Conservation (phyloP, 2,888 invertebrate species). For the Andrena marginata region DNA sequence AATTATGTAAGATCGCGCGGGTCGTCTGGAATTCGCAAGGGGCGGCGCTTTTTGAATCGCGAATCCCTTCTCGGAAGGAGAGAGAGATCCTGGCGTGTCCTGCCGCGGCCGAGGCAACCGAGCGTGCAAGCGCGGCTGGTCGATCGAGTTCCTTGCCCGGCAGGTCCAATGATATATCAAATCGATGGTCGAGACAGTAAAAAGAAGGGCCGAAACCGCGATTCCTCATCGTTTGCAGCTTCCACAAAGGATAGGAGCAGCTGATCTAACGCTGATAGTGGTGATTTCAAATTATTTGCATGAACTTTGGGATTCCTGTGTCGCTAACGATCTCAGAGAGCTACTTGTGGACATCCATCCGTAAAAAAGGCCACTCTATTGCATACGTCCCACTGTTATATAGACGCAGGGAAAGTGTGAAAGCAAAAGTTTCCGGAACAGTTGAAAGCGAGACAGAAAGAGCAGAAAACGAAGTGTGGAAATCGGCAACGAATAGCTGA, state of each 20-base stretch:
- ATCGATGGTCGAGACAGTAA: slow-evolving; percentile 35
- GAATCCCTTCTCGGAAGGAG: slow-evolving; percentile 68
- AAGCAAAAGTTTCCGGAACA: background rate
- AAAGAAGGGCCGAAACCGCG: slow-evolving; percentile 12
- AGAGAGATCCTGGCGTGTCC: slow-evolving; percentile 46
- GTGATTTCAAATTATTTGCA: background rate
- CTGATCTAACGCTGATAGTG: background rate
- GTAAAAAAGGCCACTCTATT: background rate
- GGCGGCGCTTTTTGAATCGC: slow-evolving; percentile 69
- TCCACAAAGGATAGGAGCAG: background rate
- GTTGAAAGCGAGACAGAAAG: slow-evolving; percentile 29
- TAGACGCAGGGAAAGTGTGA: background rate
- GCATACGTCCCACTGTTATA: background rate
- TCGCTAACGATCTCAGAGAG: too few species aligned
- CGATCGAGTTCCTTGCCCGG: slow-evolving; percentile 49
- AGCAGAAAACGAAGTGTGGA: slow-evolving; percentile 34
- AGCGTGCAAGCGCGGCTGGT: slow-evolving; percentile 59
- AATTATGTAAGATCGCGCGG: slow-evolving; percentile 70
- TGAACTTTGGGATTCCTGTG: background rate
- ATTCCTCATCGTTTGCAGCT: background rate
- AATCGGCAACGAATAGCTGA: slow-evolving; percentile 26
- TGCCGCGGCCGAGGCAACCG: slow-evolving; percentile 39
- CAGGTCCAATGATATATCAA: slow-evolving; percentile 49
- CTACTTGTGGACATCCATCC: background rate
- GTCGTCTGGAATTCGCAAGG: slow-evolving; percentile 63